phyloP scores from a whole-genome alignment of 2,113 vertebrate genomes.

The zebrafish (Danio rerio) region DNA sequence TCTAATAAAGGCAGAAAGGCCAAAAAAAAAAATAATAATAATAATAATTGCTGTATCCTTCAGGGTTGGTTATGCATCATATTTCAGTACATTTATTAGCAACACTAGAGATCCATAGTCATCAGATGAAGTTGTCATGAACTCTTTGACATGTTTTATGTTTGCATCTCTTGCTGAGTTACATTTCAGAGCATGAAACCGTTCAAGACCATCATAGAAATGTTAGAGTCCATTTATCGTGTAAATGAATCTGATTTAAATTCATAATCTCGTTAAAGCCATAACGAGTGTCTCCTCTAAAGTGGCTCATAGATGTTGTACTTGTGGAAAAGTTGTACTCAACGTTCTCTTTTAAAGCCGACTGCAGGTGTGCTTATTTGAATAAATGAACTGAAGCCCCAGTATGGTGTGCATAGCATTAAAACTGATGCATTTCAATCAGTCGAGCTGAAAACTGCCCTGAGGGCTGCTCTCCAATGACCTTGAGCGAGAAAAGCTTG shows the following conservation, averaged over 20 bases:
- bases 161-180: conserved; percentile 4
- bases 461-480: background rate
- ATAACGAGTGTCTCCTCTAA: background rate
- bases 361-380: background rate
- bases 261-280: background rate
- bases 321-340: background rate
- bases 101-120: conserved; percentile 46
- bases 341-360: background rate
- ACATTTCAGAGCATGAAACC: background rate
- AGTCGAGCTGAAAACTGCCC: background rate
- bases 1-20: too few species aligned
- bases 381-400: background rate
- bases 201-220: background rate
- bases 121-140: conserved; percentile 41
- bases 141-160: conserved; percentile 28
- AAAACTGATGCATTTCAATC: background rate
- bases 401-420: background rate
- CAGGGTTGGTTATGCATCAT: conserved; percentile 44
- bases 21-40: too few species aligned
- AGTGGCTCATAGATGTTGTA: background rate
- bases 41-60: conserved; percentile 39
- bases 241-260: background rate
- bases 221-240: background rate
- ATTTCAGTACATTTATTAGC: conserved; percentile 35
- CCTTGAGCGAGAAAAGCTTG: background rate